Evolutionary conservation across 2,113 vertebrate genomes (phyloP).

Genomic region (Brachyhypopomus occidentalis): DNA sequence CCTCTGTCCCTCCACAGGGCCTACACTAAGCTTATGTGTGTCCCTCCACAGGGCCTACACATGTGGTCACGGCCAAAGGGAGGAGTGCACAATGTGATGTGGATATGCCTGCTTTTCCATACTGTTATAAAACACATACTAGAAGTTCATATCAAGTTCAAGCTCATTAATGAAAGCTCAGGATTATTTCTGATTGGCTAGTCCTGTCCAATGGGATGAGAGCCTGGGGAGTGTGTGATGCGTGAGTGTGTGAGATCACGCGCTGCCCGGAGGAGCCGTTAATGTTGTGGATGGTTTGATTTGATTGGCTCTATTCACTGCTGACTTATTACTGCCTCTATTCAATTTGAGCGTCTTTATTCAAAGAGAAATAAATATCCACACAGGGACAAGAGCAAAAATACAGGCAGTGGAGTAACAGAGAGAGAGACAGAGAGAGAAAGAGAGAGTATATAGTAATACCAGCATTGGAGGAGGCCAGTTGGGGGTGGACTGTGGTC

Average conservation of each 20-base stretch:
- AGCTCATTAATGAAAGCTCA: background rate
- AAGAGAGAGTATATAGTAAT: background rate
- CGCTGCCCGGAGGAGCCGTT: background rate
- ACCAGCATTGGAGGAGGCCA: too few relatives aligned
- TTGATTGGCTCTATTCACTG: conserved; percentile 29
- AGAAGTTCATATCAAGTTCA: background rate
- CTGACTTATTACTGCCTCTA: conserved; percentile 21
- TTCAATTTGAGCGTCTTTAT: conserved; percentile 32
- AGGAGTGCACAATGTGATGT: too few relatives aligned
- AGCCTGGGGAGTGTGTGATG: too few relatives aligned
- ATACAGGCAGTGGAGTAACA: background rate
- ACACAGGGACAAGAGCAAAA: conserved; percentile 13
- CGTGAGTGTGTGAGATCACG: background rate
- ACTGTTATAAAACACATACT: too few relatives aligned
- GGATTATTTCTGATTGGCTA: conserved; percentile 2
- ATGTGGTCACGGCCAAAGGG: too few relatives aligned
- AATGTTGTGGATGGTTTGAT: background rate
- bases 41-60: too few relatives aligned
- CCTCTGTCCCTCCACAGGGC: too few relatives aligned
- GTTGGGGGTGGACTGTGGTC: too few relatives aligned
- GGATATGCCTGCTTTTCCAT: too few relatives aligned
- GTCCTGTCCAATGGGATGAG: conserved; percentile 21
- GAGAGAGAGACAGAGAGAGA: background rate
- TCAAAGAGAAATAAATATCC: conserved; percentile 27
- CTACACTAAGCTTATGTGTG: too few relatives aligned